A percentile compares a stretch with the other conserved stretches of the same genome.
phyloP scores from a whole-genome alignment of 2,888 invertebrate species.

The Reticulitermes lucifugus region DNA sequence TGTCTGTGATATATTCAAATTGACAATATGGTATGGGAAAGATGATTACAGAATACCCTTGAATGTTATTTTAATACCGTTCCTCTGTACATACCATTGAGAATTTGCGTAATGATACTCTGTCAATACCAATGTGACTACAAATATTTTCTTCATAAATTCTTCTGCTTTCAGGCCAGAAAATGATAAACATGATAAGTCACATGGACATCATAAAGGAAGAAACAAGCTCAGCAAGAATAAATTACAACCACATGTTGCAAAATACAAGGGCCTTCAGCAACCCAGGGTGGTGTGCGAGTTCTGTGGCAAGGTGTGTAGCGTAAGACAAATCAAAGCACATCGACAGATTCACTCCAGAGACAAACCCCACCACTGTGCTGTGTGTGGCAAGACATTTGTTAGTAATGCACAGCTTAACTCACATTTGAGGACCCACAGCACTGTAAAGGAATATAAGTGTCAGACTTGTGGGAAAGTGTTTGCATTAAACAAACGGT shows the following conservation, averaged over 20 bases:
- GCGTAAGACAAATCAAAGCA: background rate
- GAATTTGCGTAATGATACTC: no score
- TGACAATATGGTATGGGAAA: no score
- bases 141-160: background rate
- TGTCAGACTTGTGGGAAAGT: slow-evolving; percentile 44
- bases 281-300: slow-evolving; percentile 4
- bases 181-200: background rate
- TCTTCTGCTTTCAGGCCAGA: background rate
- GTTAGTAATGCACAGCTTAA: slow-evolving; percentile 64
- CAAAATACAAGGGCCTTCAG: background rate
- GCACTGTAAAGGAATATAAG: slow-evolving; percentile 25
- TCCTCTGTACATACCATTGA: no score
- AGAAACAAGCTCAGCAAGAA: background rate
- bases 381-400: slow-evolving; percentile 57
- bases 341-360: slow-evolving; percentile 23
- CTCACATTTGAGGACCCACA: slow-evolving; percentile 62
- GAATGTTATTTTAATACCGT: no score
- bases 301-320: slow-evolving; percentile 12
- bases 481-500: slow-evolving; percentile 51
- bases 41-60: no score
- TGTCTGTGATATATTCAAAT: no score
- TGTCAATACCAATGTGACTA: no score
- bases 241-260: background rate
- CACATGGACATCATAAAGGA: background rate
- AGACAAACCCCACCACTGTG: slow-evolving; percentile 23